Conservation (phyloP, 2,113 vertebrate genomes). For the Hippotragus niger region DNA sequence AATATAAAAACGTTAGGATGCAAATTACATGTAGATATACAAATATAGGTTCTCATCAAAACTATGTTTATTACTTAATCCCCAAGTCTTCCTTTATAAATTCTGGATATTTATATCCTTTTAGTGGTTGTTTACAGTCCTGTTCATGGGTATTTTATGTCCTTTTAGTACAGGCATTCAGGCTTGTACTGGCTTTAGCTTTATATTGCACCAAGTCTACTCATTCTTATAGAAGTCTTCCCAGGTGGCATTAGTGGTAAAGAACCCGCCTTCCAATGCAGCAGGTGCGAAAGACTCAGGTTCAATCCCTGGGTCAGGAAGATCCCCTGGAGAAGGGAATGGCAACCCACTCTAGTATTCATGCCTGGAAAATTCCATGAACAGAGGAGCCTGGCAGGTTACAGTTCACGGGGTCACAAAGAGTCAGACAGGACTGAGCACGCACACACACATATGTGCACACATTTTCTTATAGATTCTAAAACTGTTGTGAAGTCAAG, state of each 20-base stretch:
- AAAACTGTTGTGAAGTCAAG: background rate
- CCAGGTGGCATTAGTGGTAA: background rate
- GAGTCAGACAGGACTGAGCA: background rate
- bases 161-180: background rate
- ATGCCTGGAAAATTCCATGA: background rate
- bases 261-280: background rate
- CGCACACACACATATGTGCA: accelerated
- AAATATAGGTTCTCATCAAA: background rate
- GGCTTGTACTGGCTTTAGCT: background rate
- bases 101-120: background rate
- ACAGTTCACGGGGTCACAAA: background rate
- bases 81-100: background rate
- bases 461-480: background rate
- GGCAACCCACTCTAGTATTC: background rate
- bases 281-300: background rate
- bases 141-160: background rate
- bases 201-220: background rate
- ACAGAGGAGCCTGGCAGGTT: background rate
- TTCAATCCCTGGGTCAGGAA: background rate
- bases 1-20: background rate
- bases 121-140: background rate
- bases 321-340: background rate
- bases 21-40: background rate
- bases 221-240: background rate
- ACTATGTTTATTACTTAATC: background rate